phyloP scores from a whole-genome alignment of 2,797 vertebrate genomes.

The Hypotaenidia okinawae region DNA sequence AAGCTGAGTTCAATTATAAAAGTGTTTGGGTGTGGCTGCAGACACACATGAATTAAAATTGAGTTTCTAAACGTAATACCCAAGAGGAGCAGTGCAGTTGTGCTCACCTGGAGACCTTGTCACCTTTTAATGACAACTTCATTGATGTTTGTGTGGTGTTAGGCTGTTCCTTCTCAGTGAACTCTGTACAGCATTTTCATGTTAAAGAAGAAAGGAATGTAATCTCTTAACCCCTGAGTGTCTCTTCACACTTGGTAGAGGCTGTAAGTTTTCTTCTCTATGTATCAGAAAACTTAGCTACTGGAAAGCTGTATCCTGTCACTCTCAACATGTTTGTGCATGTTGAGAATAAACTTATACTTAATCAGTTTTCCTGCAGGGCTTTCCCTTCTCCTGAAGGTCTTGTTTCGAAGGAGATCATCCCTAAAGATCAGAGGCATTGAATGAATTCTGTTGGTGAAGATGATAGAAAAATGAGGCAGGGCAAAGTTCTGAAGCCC shows the following conservation, averaged over 20 bases:
- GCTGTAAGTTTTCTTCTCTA: neutral
- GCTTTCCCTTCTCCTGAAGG: neutral
- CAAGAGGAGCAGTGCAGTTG: neutral
- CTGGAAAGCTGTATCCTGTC: neutral
- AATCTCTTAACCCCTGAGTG: neutral
- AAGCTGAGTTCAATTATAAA: neutral
- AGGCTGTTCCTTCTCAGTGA: neutral
- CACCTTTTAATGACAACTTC: neutral
- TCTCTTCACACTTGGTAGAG: neutral
- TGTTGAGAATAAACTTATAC: neutral
- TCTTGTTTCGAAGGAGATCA: neutral
- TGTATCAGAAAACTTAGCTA: neutral
- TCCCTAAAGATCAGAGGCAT: neutral
- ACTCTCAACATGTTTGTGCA: neutral
- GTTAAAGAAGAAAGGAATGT: neutral
- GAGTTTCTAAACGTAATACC: neutral
- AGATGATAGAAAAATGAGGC: neutral
- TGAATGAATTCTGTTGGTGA: neutral
- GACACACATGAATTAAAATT: neutral
- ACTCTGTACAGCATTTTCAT: neutral
- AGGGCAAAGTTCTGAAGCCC: neutral
- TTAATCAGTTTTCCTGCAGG: conserved; percentile 11
- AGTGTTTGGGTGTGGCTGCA: neutral
- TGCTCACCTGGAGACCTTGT: neutral
- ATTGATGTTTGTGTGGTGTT: neutral